A percentile compares a stretch with the other conserved stretches of the same genome.
Evolutionary conservation across 2,888 invertebrate species (phyloP).

Genomic region (Neelides folsomi): DNA sequence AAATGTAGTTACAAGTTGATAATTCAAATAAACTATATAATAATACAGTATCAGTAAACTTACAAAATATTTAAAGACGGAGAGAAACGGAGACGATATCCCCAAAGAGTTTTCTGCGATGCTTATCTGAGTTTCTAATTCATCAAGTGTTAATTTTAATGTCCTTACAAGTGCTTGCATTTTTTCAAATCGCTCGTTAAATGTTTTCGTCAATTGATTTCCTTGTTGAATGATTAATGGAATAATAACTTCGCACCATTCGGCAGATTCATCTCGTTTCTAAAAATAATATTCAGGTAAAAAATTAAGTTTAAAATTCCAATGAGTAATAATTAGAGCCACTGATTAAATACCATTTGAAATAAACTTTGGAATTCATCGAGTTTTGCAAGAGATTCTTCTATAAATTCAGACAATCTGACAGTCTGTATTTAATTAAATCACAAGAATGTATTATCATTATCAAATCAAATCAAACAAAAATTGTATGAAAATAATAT

Average conservation of each 20-base stretch:
- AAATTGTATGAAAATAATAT: no score
- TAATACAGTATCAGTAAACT: not conserved
- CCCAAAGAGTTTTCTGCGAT: constrained; percentile 24
- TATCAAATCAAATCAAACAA: no score
- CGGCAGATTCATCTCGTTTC: constrained; percentile 26
- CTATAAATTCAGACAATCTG: constrained; percentile 27
- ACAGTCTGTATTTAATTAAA: constrained; percentile 16
- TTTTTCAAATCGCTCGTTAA: constrained; percentile 23
- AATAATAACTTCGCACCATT: constrained; percentile 18
- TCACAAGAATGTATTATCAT: not conserved
- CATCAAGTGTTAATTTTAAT: constrained; percentile 20
- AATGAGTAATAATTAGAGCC: no score
- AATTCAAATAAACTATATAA: not conserved
- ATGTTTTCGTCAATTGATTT: constrained; percentile 11
- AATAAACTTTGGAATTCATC: constrained; percentile 30
- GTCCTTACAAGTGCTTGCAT: constrained; percentile 19
- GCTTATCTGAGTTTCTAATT: constrained; percentile 19
- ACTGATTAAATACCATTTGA: constrained; percentile 33
- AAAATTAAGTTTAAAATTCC: not conserved
- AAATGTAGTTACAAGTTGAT: no score
- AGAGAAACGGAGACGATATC: constrained; percentile 15
- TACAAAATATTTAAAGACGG: constrained; percentile 11
- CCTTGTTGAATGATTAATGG: constrained; percentile 24
- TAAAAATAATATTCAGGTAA: constrained; percentile 7
- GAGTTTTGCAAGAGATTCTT: constrained; percentile 28